These are phyloP conservation scores for Drosophila rhopaloa DNA, from an alignment of 1,140 invertebrate species.

Conservation along the genomic window DNA sequence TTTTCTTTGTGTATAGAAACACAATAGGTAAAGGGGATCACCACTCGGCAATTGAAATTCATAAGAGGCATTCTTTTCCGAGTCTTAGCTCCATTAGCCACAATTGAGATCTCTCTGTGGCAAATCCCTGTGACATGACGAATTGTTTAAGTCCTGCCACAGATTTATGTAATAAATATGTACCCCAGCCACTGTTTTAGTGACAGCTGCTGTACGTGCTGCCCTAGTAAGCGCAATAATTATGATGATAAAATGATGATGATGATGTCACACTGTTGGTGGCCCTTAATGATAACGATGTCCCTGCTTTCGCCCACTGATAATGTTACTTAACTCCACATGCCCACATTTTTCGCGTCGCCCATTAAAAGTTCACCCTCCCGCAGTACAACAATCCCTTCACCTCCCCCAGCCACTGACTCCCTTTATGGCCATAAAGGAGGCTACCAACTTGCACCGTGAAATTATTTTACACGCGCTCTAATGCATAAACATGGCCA, in stretches of 20 bases:
- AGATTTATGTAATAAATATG: slow-evolving; percentile 46
- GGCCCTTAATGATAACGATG: slow-evolving; percentile 58
- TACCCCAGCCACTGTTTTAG: slow-evolving; percentile 1
- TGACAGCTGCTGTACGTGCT: slow-evolving; percentile 61
- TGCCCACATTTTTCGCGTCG: slow-evolving; percentile 69
- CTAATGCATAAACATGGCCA: slow-evolving; percentile 79
- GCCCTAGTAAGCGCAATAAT: slow-evolving; percentile 75
- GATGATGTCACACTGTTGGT: slow-evolving; percentile 52
- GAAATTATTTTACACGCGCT: slow-evolving; percentile 68
- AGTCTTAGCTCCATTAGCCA: slow-evolving; percentile 59
- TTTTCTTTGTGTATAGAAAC: neutral
- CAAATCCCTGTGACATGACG: slow-evolving; percentile 70
- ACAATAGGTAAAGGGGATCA: neutral
- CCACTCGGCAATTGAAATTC: slow-evolving; percentile 71
- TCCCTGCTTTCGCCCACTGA: slow-evolving; percentile 35
- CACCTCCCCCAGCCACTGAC: neutral
- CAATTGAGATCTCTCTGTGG: slow-evolving; percentile 61
- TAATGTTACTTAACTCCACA: slow-evolving; percentile 79
- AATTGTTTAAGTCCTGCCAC: slow-evolving; percentile 63
- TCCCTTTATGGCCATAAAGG: slow-evolving; percentile 76
- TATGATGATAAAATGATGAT: slow-evolving; percentile 82
- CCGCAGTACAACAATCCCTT: neutral
- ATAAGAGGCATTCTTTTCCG: slow-evolving; percentile 51
- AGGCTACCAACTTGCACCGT: slow-evolving; percentile 57
- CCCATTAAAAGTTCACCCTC: slow-evolving; percentile 61